Base-by-base conservation (phyloP, 2,113 vertebrate species). In the Cranoglanis bouderius region DNA sequence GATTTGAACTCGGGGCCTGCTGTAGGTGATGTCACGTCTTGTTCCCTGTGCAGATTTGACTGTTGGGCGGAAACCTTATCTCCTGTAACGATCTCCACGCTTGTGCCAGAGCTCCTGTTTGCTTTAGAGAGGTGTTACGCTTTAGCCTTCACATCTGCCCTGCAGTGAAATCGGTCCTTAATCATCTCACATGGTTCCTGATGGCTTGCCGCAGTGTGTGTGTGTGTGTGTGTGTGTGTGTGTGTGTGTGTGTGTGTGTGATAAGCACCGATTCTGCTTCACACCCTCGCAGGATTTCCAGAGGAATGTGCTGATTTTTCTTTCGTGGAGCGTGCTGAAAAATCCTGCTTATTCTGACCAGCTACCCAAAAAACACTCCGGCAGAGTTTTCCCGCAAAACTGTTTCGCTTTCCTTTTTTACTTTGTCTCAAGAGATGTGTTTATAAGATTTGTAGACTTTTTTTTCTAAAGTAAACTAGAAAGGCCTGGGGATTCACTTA, bases 21-120 rank as follows among this genome's bases (percentile, higher is more conserved):
- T 51, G 43, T 38, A 86, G 84, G 81, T 89, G 87, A 87, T 85
- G 80, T 84, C 75, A 59, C 59, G 82, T 91, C 63, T 29, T 35
- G 82, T 55, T 65, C 40, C 35, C 24, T 61, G 35, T 70, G 51
- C 53, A 70, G 88, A 84, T 89, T 82, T 83, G 75, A 89, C 65
- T 87, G 49, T 51, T 53, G 57, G 87, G 55, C 16, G n/a, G 85
- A 51, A 61, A 46, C 35, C 0, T 88, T 84, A 77, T 84, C 53
- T 51, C 35, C 12, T n/a, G 19, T 29, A 88, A 46, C 7, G 26
- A 82, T 53, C 75, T 87, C 59, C n/a, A 75, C 13, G 12, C n/a
- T 67, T 67, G 24, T 57, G 55, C 72, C 55, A 87, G 38, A 21
- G 18, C 78, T 83, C 16, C 49, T 82, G 51, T 88, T 72, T 88